Evolutionary conservation across 2,888 invertebrate species (phyloP), one percentile per base, ranked within the genome.

Genomic region (Automeris io): DNA sequence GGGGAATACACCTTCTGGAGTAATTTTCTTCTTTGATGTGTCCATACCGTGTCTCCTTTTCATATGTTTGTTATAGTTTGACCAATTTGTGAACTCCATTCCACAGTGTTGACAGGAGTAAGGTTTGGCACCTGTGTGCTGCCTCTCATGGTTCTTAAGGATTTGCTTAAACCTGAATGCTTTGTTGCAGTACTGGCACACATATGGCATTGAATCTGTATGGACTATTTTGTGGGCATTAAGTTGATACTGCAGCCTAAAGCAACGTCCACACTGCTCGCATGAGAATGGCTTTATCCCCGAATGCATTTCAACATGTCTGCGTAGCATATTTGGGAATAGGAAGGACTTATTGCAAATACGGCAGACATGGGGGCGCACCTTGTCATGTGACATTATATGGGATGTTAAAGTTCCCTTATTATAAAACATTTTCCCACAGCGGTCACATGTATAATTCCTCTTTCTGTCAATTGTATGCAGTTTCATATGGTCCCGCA

Each of bases 1-100:
- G 0, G 85, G 85, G 12, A 85, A 83, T 19, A 81, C 78, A 0
- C 85, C 85, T 16, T 87, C 85, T 0, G 90, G 89, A 0, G 90
- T 86, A 1, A 89, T 89, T 42, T 89, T 85, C 51, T 83, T 86
- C 42, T 86, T 83, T 0, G 82, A 76, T 0, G 78, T 82, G 26
- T 81, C 80, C 0, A 57, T 88, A 22, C 90, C 90, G 45, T 93
- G 93, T 18, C 93, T 80, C 18, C 93, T 75, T 70, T 93, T 93
- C 91, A 93, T 93, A 61, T 94, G 94, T 54, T 94, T 94, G 56
- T 93, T 93, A 55, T 93, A 93, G 72, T 94, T 94, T 0, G 93
- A 93, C 93, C 93, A 93, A 61, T 94, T 93, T 0, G 93, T 93
- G 50, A 94, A 94, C 57, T 93, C 79, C 81, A 86, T 81, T 39